These are phyloP conservation scores for Drosophila niveifrons DNA, from an alignment of 2,888 invertebrate genomes.

Conservation along the genomic window DNA sequence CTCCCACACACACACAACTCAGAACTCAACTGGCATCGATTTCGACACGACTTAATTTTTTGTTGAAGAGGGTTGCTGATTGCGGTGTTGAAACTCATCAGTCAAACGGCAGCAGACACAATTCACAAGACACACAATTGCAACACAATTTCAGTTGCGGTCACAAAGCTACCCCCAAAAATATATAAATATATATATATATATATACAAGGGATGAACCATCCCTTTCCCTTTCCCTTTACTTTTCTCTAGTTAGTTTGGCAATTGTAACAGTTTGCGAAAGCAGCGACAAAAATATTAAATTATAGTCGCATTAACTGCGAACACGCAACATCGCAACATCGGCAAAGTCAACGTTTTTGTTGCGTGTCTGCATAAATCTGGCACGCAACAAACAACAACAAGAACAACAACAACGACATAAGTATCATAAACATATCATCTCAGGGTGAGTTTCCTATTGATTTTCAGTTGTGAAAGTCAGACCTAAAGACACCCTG, in stretches of 20 bases:
- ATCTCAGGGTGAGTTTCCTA: constrained; percentile 21
- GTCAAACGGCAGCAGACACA: constrained; percentile 54
- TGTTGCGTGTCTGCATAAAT: constrained; percentile 68
- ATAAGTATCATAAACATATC: constrained; percentile 12
- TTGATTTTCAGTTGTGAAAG: constrained; percentile 27
- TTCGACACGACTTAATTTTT: constrained; percentile 78
- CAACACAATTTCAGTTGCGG: constrained; percentile 59
- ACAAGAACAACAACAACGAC: constrained; percentile 13
- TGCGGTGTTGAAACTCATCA: constrained; percentile 73
- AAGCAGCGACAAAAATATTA: constrained; percentile 65
- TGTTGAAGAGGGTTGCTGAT: constrained; percentile 76
- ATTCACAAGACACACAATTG: constrained; percentile 66
- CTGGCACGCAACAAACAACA: constrained; percentile 58
- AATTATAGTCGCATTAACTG: constrained; percentile 78
- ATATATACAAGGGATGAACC: constrained; percentile 36
- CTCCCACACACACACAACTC: constrained; percentile 62
- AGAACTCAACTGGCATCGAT: constrained; percentile 61
- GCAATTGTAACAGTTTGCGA: constrained; percentile 60
- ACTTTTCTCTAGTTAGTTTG: neutral
- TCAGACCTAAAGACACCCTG: constrained; percentile 33
- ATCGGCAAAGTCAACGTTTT: constrained; percentile 64
- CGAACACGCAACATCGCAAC: constrained; percentile 63
- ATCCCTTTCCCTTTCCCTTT: neutral
- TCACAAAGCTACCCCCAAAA: constrained; percentile 37
- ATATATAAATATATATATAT: neutral